phyloP scores from a whole-genome alignment of 2,797 vertebrate genomes.

The Urocyon cinereoargenteus region DNA sequence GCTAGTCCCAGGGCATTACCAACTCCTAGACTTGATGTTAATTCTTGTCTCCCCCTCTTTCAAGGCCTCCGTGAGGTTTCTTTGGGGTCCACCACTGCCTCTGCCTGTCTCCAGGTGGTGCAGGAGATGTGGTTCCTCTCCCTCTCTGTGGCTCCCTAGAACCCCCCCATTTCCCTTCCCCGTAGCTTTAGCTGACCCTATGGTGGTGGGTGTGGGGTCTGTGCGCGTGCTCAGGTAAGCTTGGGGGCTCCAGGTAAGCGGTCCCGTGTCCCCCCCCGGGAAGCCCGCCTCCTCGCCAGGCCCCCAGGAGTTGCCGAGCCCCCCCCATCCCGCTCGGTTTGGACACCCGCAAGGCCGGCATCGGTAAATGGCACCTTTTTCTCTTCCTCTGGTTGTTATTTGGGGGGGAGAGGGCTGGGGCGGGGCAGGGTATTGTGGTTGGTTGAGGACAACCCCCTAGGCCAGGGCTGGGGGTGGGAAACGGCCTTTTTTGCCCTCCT shows the following conservation, averaged over 20 bases:
- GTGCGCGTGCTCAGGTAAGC: conserved; percentile 82
- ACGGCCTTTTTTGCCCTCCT: conserved; percentile 41
- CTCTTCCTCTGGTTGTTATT: conserved; percentile 83
- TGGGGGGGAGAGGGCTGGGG: conserved; percentile 78
- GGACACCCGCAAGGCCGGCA: conserved; percentile 84
- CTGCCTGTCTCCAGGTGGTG: conserved; percentile 78
- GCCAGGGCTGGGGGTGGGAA: conserved; percentile 72
- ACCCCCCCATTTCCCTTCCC: conserved; percentile 66
- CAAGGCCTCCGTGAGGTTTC: conserved; percentile 35
- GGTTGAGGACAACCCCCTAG: conserved; percentile 71
- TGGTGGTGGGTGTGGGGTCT: conserved; percentile 81
- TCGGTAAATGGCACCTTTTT: conserved; percentile 84
- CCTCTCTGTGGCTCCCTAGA: conserved; percentile 54
- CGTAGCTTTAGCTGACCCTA: conserved; percentile 76
- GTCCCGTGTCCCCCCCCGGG: conserved; percentile 83
- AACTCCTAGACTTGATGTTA: neutral
- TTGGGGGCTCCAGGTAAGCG: conserved; percentile 85
- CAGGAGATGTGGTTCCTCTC: conserved; percentile 61
- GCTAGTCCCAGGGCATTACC: neutral
- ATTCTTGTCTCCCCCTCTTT: neutral
- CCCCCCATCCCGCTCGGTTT: conserved; percentile 80
- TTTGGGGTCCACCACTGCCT: conserved; percentile 69
- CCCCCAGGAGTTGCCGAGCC: conserved; percentile 81
- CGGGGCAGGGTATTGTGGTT: conserved; percentile 78
- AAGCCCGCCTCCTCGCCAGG: conserved; percentile 83